Base-by-base conservation (phyloP, 2,888 invertebrate genomes). In the Pimpla rufipes region DNA sequence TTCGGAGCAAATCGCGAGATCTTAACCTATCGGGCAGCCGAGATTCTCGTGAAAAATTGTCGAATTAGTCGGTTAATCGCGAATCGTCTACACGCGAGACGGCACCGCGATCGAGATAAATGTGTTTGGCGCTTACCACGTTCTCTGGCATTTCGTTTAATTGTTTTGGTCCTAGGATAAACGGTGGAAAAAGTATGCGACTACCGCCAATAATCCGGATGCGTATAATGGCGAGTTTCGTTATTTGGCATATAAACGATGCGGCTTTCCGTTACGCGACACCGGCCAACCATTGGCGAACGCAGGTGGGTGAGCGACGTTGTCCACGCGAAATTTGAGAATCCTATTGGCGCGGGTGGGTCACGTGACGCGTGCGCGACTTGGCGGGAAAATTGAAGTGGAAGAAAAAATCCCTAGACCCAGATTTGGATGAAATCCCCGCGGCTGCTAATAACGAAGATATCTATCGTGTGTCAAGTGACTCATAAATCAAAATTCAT, bases 81-180 rank as follows among this genome's bases (percentile, higher is more conserved):
- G 4, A 18, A 23, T 50, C 16, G 18, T 10, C 29, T 1, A 23
- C 16, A 42, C 21, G 23, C 42, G 57, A n/a, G 21, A 21, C 16
- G 47, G 8, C 3, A 10, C 1, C 8, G 16, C 11, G 16, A 35
- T 2, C 8, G 7, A 37, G 16, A 62, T 62, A 62, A 47, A 55
- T 50, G 57, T 8, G 8, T 66, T 66, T 18, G 29, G 37, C 50
- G 86, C 87, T 89, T 87, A 91, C 91, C 88, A 90, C 88, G 85
- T 89, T 90, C 77, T 91, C 90, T 76, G 91, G 91, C 91, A 91
- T 91, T 68, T 88, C 83, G 23, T 45, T 47, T 18, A 35, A 50
- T 62, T 78, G 78, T 86, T 40, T 84, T 71, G 23, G 50, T 79
- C 55, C 47, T 16, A 11, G 67, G 82, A 67, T 75, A 81, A 85